phyloP scores from a whole-genome alignment of 1,140 invertebrate species.

The Lordiphosa stackelbergi region DNA sequence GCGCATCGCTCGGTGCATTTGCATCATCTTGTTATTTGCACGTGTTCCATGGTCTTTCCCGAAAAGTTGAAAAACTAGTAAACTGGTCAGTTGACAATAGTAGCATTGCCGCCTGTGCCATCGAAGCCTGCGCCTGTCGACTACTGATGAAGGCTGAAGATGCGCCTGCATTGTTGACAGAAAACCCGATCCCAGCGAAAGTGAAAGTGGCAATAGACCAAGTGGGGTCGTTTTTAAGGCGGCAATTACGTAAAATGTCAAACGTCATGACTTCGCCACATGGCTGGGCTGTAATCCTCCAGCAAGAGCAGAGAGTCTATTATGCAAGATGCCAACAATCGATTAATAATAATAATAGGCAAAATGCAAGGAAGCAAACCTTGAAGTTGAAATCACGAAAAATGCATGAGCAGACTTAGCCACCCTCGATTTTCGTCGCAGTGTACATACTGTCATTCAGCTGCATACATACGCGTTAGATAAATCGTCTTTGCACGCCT shows the following conservation, averaged over 20 bases:
- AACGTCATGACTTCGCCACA: no score
- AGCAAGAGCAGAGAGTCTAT: neutral
- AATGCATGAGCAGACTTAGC: neutral
- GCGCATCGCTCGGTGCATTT: neutral
- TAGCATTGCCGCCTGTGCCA: neutral
- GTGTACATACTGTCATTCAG: neutral
- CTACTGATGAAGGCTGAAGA: constrained; percentile 26
- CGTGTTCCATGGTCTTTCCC: constrained; percentile 24
- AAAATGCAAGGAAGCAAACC: constrained; percentile 3
- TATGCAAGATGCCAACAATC: constrained; percentile 9
- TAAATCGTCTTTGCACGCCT: constrained; percentile 8
- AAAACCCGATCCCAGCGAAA: constrained; percentile 29
- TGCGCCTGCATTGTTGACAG: constrained; percentile 28
- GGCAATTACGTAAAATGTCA: constrained; percentile 48
- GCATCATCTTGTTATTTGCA: constrained; percentile 26
- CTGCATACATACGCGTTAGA: neutral
- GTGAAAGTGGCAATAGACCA: constrained; percentile 38
- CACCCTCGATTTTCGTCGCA: neutral
- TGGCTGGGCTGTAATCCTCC: constrained; percentile 4
- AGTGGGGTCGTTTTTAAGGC: constrained; percentile 14
- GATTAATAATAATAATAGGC: constrained; percentile 7
- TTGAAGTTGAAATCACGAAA: neutral
- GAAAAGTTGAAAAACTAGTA: constrained; percentile 10
- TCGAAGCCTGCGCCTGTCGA: constrained; percentile 11
- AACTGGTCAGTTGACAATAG: constrained; percentile 36